Conservation (phyloP, 2,113 vertebrate genomes). For the Mobula birostris region DNA sequence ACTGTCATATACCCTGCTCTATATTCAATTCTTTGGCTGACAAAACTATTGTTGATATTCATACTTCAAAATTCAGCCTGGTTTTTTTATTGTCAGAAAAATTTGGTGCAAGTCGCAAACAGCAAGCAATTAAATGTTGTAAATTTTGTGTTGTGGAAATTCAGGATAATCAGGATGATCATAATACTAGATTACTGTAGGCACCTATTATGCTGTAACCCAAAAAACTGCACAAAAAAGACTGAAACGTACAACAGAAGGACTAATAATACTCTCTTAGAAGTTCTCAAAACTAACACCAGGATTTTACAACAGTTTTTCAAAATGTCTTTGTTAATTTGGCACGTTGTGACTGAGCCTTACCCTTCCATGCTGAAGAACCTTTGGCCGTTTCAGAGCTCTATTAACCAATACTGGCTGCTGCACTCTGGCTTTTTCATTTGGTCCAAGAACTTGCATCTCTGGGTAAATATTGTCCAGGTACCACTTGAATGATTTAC, state of each 20-base stretch:
- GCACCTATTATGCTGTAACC: background rate
- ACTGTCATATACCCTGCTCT: no score
- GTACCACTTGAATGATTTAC: slow-evolving; percentile 87
- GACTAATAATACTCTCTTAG: background rate
- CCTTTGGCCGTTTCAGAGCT: slow-evolving; percentile 71
- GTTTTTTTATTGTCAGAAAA: background rate
- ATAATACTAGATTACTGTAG: background rate
- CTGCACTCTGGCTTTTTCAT: slow-evolving; percentile 74
- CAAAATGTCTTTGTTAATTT: background rate
- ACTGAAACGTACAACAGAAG: background rate
- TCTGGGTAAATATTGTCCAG: slow-evolving; percentile 89
- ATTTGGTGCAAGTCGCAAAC: background rate
- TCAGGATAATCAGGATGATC: background rate
- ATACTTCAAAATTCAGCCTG: background rate
- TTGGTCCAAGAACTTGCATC: slow-evolving; percentile 75
- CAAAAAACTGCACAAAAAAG: background rate
- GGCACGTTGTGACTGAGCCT: slow-evolving; percentile 41
- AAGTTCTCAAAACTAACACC: background rate
- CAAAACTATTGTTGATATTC: background rate
- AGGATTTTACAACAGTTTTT: background rate
- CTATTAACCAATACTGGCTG: slow-evolving; percentile 76
- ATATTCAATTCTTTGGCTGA: no score
- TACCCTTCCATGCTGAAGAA: slow-evolving; percentile 84
- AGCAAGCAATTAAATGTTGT: no score
- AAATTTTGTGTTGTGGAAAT: background rate